Evolutionary conservation across 2,113 vertebrate species (phyloP).

Genomic region (Periophthalmus modestus): DNA sequence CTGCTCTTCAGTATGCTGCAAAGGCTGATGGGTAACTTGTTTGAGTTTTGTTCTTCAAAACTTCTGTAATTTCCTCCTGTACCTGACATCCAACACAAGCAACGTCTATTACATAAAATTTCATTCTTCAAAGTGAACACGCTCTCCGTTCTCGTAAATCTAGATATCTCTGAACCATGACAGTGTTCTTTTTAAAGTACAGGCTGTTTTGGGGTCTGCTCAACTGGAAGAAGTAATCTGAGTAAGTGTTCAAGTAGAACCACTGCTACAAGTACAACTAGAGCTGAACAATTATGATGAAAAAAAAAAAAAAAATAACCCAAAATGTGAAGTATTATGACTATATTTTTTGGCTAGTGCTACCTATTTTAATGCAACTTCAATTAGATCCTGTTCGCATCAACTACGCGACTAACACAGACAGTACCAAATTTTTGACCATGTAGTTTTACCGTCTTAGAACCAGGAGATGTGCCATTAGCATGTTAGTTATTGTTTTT

Average conservation of each 20-base stretch:
- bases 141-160: constrained; percentile 13
- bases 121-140: constrained; percentile 14
- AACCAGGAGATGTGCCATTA: no score
- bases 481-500: no score
- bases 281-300: no score
- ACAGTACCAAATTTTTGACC: no score
- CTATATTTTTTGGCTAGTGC: no score
- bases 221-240: neutral
- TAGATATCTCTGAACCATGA: constrained; percentile 9
- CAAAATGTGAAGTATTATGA: no score
- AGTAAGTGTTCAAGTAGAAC: neutral
- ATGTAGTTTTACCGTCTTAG: no score
- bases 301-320: no score
- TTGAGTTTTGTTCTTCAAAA: constrained; percentile 12
- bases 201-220: constrained; percentile 10
- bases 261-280: no score
- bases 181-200: constrained; percentile 11
- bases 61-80: constrained; percentile 20
- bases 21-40: constrained; percentile 6
- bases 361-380: no score
- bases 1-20: neutral
- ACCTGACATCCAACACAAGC: constrained; percentile 12
- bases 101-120: constrained; percentile 4
- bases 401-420: no score
- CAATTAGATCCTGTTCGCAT: no score